Conservation (phyloP, 2,113 vertebrate species). For the Ammodytes dubius region DNA sequence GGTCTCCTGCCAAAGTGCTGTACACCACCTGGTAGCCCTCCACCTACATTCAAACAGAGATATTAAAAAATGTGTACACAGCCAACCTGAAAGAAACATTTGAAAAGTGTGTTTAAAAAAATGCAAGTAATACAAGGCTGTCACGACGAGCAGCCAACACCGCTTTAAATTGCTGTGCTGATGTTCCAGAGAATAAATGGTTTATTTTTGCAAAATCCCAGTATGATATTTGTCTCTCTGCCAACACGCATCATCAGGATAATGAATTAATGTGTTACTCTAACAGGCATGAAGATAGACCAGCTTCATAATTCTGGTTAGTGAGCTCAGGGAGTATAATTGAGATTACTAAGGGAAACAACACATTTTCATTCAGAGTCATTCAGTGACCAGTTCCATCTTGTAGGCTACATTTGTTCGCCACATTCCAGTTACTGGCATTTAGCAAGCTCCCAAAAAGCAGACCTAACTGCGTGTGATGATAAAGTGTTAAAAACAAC, state of each 20-base stretch:
- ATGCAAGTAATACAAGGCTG: background rate
- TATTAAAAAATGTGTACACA: conserved; percentile 4
- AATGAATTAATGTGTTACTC: conserved; percentile 46
- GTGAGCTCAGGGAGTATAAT: conserved; percentile 11
- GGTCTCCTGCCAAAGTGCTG: conserved; percentile 95
- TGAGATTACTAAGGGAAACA: conserved; percentile 5
- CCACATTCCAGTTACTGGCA: background rate
- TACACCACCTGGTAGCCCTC: conserved; percentile 94
- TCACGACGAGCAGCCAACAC: background rate
- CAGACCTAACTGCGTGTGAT: conserved; percentile 13
- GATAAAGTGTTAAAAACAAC: conserved; percentile 5
- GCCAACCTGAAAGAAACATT: background rate
- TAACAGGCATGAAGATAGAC: conserved; percentile 20
- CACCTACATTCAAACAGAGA: conserved; percentile 70
- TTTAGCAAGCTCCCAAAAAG: conserved; percentile 15
- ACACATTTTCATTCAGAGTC: conserved; percentile 15
- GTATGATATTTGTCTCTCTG: conserved; percentile 29
- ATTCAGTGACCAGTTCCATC: conserved; percentile 2
- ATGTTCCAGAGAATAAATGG: conserved; percentile 7
- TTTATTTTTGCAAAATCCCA: conserved; percentile 14
- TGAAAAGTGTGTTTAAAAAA: background rate
- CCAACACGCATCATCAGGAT: conserved; percentile 41
- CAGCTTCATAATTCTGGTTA: conserved; percentile 14
- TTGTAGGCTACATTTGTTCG: background rate
- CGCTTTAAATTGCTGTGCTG: background rate